These are phyloP conservation scores for Tragelaphus scriptus DNA, from an alignment of 2,113 vertebrate species.

Conservation along the genomic window DNA sequence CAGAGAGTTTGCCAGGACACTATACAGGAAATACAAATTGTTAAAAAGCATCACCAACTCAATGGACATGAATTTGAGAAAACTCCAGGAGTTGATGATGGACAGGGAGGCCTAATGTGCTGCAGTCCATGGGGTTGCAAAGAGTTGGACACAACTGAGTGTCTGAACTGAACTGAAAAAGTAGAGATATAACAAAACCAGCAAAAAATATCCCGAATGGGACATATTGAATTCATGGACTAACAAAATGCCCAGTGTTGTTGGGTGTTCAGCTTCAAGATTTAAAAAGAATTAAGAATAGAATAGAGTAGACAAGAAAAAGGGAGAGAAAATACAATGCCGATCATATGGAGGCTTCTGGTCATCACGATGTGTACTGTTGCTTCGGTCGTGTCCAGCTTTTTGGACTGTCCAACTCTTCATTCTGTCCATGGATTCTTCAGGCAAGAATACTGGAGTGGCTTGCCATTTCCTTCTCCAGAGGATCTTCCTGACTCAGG, in stretches of 20 bases:
- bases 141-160: not conserved
- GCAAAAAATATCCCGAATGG: not conserved
- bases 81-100: not conserved
- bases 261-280: not conserved
- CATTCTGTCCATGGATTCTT: not conserved
- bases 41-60: not conserved
- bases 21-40: not conserved
- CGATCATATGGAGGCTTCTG: accelerated
- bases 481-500: not conserved
- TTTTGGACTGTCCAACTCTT: not conserved
- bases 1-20: not conserved
- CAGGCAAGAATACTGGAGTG: not conserved
- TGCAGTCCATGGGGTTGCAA: not conserved
- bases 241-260: not conserved
- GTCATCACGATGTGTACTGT: accelerated
- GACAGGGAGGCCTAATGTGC: not conserved
- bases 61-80: not conserved
- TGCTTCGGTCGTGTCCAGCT: not conserved
- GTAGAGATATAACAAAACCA: not conserved
- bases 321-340: not conserved
- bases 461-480: not conserved
- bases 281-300: not conserved
- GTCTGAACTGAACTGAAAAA: not conserved
- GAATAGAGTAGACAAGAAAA: not conserved
- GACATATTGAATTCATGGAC: not conserved